Conservation (phyloP, 2,113 vertebrate genomes). For the Rhadina sibilatrix region DNA sequence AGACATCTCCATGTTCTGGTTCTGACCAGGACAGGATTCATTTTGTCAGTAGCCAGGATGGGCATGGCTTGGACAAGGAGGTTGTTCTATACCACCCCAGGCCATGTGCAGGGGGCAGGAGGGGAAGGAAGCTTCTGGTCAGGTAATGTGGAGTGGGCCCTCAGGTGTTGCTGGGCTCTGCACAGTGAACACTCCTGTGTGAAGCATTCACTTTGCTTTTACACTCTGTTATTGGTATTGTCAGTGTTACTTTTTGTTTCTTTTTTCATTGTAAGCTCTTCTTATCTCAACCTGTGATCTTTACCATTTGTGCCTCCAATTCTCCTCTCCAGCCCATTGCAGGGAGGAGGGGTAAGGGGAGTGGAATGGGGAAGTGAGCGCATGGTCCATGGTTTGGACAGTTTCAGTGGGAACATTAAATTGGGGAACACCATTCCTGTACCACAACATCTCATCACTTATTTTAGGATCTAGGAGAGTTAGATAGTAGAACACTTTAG, state of each 20-base stretch:
- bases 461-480: neutral
- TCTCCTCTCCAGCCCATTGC: neutral
- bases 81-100: neutral
- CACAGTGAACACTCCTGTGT: neutral
- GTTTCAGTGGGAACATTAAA: neutral
- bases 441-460: neutral
- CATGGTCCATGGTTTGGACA: neutral
- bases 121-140: neutral
- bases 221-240: too few relatives aligned
- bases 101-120: neutral
- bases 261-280: neutral
- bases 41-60: neutral
- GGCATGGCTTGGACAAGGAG: neutral
- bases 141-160: neutral
- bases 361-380: rapidly evolving
- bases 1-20: neutral
- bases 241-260: neutral
- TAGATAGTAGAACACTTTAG: neutral
- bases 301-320: neutral
- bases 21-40: neutral
- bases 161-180: neutral
- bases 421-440: neutral
- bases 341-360: neutral
- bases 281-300: neutral
- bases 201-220: neutral